Evolutionary conservation across 2,888 invertebrate species (phyloP), one percentile per base, ranked within the genome.

Genomic region (Schizaphis graminum): DNA sequence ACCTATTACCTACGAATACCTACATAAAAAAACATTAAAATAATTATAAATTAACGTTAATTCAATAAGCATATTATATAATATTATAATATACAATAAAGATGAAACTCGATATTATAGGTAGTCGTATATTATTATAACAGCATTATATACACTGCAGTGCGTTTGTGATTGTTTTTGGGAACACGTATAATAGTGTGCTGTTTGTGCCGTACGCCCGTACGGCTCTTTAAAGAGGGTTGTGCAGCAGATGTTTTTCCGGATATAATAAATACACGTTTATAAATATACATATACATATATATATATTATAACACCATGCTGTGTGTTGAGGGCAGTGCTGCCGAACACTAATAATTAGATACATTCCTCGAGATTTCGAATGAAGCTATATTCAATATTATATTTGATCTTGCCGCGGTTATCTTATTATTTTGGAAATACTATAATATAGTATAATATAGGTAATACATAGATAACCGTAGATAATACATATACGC

Each of bases 181-280:
- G 16, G 16, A 16, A 67, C 67, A 67, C 67, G 61, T 67, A n/a
- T 67, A n/a, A n/a, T 67, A n/a, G 67, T 67, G 77, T 77, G 77
- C 44, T 5, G 7, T 47, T 7, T 47, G 44, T 44, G 41, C 3
- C 41, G 41, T 44, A 44, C 77, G 21, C 3, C 3, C 41, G 41
- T 44, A 44, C 77, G 21, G 35, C 35, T 21, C 35, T 77, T 35
- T 35, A 67, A 21, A 77, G 35, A 77, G 77, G 77, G 77, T 77
- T 77, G 77, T 35, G 77, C 77, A 77, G 77, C 77, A 77, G 77
- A 77, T 77, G 77, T 77, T 77, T 77, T 35, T 35, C 21, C 77
- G 77, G 77, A 35, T 77, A 77, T 35, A 77, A 77, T 35, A 77
- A 77, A 77, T 24, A 77, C 77, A 77, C 21, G 77, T 77, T 77